These are phyloP conservation scores for Phoxinus dragarum DNA, from an alignment of 2,797 vertebrate genomes.

Conservation along the genomic window DNA sequence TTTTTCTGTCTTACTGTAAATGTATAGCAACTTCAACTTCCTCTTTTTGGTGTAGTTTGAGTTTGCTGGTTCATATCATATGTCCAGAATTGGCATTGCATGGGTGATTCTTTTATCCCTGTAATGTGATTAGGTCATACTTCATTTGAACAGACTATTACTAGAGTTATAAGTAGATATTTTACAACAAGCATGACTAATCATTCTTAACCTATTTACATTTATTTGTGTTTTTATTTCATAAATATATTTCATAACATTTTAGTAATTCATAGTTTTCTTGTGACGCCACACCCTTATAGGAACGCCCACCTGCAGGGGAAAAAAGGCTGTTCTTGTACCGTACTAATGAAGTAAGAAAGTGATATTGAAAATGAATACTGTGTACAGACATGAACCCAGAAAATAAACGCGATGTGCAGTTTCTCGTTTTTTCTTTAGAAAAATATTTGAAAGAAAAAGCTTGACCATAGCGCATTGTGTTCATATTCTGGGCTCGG, in stretches of 20 bases:
- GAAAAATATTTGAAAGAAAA: too few species aligned
- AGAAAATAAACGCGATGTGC: too few species aligned
- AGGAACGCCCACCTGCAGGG: too few species aligned
- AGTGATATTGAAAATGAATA: too few species aligned
- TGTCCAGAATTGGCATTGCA: not conserved
- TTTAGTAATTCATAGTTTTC: not conserved
- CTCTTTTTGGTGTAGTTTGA: not conserved
- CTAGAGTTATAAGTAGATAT: not conserved
- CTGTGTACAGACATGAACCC: too few species aligned
- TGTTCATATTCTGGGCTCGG: too few species aligned
- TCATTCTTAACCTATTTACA: not conserved
- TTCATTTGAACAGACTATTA: conserved; percentile 36
- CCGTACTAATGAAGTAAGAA: too few species aligned
- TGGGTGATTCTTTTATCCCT: conserved; percentile 3
- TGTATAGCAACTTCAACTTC: not conserved
- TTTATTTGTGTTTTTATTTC: not conserved
- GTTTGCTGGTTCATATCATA: not conserved
- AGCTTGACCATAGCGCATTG: too few species aligned
- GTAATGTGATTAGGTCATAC: not conserved
- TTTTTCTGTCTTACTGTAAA: not conserved
- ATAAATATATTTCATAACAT: too few species aligned
- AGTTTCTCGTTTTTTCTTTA: too few species aligned
- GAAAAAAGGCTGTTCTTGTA: too few species aligned
- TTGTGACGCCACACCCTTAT: too few species aligned
- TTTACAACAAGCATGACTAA: not conserved